A percentile compares a stretch with the other conserved stretches of the same genome.
phyloP scores from a whole-genome alignment of 64 coral and sea anemone genomes.

The Pocillopora verrucosa region DNA sequence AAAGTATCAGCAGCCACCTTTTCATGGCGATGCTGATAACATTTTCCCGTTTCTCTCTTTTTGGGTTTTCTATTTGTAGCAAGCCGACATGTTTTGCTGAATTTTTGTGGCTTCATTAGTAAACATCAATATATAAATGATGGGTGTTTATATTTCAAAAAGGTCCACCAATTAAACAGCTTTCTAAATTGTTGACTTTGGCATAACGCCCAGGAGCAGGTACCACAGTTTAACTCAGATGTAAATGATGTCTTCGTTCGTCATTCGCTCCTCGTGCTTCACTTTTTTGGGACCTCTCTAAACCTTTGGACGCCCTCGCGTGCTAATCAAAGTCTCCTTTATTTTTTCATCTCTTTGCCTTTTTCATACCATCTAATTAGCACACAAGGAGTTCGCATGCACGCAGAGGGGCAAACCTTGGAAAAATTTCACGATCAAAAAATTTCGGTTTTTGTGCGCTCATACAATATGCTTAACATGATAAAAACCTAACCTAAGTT shows the following conservation, averaged over 20 bases:
- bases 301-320: not conserved
- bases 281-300: not conserved
- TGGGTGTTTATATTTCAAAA: not conserved
- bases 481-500: no score
- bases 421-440: no score
- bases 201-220: conserved; percentile 3
- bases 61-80: not conserved
- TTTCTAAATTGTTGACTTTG: not conserved
- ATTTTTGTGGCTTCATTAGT: not conserved
- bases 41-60: not conserved
- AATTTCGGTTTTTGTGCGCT: no score
- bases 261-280: not conserved
- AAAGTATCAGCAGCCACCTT: not conserved
- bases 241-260: not conserved
- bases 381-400: no score
- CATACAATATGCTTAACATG: no score
- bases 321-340: no score
- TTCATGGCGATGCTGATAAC: not conserved
- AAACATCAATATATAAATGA: conserved; percentile 9
- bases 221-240: not conserved
- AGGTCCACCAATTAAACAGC: conserved; percentile 4
- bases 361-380: no score
- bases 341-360: no score
- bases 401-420: no score
- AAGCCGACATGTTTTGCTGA: not conserved